Conservation (phyloP, 92 coral and sea anemone genomes). For the Bergia puertoricense region DNA sequence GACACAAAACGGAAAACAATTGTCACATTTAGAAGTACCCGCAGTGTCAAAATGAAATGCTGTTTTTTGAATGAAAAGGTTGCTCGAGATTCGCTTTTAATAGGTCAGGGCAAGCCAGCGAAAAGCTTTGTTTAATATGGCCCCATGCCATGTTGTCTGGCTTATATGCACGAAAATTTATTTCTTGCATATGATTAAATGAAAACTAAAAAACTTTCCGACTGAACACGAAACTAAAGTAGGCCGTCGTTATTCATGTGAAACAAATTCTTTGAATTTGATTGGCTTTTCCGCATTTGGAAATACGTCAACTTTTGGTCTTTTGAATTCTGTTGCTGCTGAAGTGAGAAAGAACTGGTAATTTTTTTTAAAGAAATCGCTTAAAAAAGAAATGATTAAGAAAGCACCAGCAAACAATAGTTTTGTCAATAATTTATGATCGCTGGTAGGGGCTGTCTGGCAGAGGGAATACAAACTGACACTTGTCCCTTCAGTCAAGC, state of each 20-base stretch:
- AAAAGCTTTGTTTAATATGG: constrained; percentile 31
- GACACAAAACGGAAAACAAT: neutral
- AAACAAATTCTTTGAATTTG: neutral
- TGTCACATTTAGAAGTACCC: neutral
- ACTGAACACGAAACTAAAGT: neutral
- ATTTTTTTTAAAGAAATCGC: constrained; percentile 8
- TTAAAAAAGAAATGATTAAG: constrained; percentile 32
- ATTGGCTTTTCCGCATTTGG: neutral
- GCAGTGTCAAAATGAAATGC: constrained; percentile 18
- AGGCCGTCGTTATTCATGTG: neutral
- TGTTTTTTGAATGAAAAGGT: constrained; percentile 13
- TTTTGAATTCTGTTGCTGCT: constrained; percentile 3
- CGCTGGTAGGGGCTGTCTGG: constrained; percentile 27
- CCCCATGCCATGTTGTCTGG: constrained; percentile 39
- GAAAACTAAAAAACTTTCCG: neutral
- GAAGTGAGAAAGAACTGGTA: constrained; percentile 2
- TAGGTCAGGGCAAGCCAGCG: constrained; percentile 26
- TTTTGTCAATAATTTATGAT: constrained; percentile 31
- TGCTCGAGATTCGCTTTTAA: constrained; percentile 2
- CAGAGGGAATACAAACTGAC: constrained; percentile 3
- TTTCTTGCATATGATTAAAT: constrained; percentile 39
- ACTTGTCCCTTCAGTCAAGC: neutral
- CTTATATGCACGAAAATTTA: constrained; percentile 15
- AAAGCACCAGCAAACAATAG: constrained; percentile 38
- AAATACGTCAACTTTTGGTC: neutral